Percentiles rank a stretch among this genome's conserved stretches.
Evolutionary conservation across 2,113 vertebrate species (phyloP).

Genomic region (Pteropus alecto): DNA sequence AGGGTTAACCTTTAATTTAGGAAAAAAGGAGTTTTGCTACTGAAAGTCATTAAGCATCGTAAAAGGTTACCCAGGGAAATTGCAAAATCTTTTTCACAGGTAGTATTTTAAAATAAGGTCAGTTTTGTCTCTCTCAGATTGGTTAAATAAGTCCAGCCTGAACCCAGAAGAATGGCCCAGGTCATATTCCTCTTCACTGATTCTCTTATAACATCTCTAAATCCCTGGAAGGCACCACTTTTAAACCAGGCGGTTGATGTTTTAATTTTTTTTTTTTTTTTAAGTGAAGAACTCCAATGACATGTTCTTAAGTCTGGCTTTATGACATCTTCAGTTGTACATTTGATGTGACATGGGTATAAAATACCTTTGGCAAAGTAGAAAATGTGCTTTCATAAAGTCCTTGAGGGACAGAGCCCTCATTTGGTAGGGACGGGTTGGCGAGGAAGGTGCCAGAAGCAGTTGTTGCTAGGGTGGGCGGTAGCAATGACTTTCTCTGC

Average conservation of each 20-base stretch:
- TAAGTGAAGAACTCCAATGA: not conserved
- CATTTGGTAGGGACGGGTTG: fast-evolving
- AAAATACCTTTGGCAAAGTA: not conserved
- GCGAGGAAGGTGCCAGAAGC: not conserved
- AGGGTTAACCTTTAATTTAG: slow-evolving; percentile 30
- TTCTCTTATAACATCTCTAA: not conserved
- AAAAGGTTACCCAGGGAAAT: not conserved
- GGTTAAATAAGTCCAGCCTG: not conserved
- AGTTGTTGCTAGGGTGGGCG: not conserved
- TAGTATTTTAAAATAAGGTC: slow-evolving; percentile 30
- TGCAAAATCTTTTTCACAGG: not conserved
- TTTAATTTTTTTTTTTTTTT: not conserved
- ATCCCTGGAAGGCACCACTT: not conserved
- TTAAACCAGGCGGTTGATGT: not conserved
- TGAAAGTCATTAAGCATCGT: not conserved
- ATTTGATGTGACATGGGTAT: not conserved
- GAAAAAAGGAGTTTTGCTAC: not conserved
- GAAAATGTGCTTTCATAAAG: not conserved
- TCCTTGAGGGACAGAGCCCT: not conserved
- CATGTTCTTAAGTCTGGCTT: not conserved
- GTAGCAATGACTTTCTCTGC: not conserved
- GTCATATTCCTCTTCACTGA: not conserved
- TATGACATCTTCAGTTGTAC: not conserved
- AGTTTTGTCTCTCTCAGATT: not conserved
- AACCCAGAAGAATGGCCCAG: not conserved